phyloP scores from a whole-genome alignment of 2,888 invertebrate genomes.

The Agrypnus murinus region DNA sequence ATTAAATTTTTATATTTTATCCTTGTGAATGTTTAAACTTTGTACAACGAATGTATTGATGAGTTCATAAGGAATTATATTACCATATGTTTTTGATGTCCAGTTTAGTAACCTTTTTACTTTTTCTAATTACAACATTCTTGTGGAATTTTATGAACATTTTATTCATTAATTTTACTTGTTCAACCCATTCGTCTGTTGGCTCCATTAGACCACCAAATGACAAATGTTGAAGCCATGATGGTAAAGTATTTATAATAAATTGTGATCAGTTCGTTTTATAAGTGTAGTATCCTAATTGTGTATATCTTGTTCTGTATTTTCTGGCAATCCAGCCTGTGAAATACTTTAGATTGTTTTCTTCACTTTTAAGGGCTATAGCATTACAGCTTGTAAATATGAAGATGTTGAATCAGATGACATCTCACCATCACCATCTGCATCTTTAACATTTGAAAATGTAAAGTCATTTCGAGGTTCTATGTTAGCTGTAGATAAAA shows the following conservation, averaged over 20 bases:
- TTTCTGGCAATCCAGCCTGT: slow-evolving; percentile 14
- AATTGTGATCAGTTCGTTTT: not conserved
- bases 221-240: not conserved
- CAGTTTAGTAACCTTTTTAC: no score
- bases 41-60: not conserved
- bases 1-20: no score
- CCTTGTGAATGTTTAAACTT: not conserved
- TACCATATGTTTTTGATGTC: no score
- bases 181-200: not conserved
- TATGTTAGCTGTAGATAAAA: not conserved
- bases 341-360: slow-evolving; percentile 5
- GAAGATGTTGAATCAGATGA: not conserved
- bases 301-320: not conserved
- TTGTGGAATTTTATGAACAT: no score
- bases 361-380: no score
- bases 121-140: no score
- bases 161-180: not conserved
- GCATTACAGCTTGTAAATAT: no score
- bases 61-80: no score
- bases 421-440: slow-evolving; percentile 6
- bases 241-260: not conserved
- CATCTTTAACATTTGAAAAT: no score
- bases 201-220: slow-evolving; percentile 17
- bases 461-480: not conserved
- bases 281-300: slow-evolving; percentile 5